Evolutionary conservation across 92 coral and sea anemone species (phyloP).

Genomic region (Parazoanthus darwini): DNA sequence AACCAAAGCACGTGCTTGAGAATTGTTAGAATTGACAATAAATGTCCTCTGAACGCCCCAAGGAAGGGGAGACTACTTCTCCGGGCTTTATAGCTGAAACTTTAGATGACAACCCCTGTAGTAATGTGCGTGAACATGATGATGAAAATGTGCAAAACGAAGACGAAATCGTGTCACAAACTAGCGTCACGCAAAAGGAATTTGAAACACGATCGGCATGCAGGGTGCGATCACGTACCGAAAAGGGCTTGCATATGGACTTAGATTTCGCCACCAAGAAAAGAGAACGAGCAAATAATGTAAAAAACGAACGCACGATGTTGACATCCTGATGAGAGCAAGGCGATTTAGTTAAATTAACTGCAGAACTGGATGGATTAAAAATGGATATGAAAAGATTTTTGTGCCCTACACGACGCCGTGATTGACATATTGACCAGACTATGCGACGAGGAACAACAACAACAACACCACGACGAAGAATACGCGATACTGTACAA

Average conservation of each 20-base stretch:
- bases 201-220: slow-evolving; percentile 37
- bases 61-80: not conserved
- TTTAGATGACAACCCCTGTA: not conserved
- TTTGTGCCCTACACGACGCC: not conserved
- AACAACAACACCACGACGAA: slow-evolving; percentile 4
- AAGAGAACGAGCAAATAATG: slow-evolving; percentile 5
- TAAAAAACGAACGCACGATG: not conserved
- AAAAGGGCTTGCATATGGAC: slow-evolving; percentile 30
- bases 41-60: not conserved
- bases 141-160: no score
- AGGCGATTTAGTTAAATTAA: slow-evolving; percentile 5
- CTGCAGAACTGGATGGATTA: not conserved
- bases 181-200: not conserved
- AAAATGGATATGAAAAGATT: not conserved
- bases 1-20: no score
- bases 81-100: not conserved
- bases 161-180: not conserved
- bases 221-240: not conserved
- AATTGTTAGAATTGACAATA: no score
- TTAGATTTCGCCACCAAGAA: slow-evolving; percentile 4
- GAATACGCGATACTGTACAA: not conserved
- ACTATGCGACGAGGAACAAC: slow-evolving; percentile 20
- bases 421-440: slow-evolving; percentile 19
- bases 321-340: not conserved
- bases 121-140: not conserved